A percentile compares a stretch with the other conserved stretches of the same genome.
Conservation (phyloP, 2,113 vertebrate genomes). For the Aix galericulata region DNA sequence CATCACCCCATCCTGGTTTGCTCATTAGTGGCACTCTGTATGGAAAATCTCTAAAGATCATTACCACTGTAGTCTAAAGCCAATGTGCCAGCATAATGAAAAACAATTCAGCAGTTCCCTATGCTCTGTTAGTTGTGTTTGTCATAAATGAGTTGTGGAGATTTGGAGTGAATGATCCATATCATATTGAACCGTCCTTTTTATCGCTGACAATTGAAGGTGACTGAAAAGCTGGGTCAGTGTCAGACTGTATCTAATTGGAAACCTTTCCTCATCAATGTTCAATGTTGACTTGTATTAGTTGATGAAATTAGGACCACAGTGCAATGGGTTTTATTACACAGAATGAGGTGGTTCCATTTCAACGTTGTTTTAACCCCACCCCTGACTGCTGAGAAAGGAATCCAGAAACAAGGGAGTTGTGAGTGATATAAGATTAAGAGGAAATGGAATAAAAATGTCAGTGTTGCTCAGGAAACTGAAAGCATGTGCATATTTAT, state of each 20-base stretch:
- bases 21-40: slow-evolving; percentile 81
- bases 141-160: slow-evolving; percentile 88
- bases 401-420: slow-evolving; percentile 30
- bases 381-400: slow-evolving; percentile 31
- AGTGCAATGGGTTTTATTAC: slow-evolving; percentile 76
- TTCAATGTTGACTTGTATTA: slow-evolving; percentile 77
- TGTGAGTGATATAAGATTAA: slow-evolving; percentile 45
- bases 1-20: slow-evolving; percentile 41
- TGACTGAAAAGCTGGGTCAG: slow-evolving; percentile 82
- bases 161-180: slow-evolving; percentile 87
- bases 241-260: slow-evolving; percentile 79
- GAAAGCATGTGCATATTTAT: slow-evolving; percentile 72
- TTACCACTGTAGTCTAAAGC: slow-evolving; percentile 81
- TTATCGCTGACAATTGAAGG: slow-evolving; percentile 86
- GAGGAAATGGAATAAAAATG: slow-evolving; percentile 69
- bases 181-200: slow-evolving; percentile 84
- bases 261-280: slow-evolving; percentile 81
- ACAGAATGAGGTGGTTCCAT: slow-evolving; percentile 63
- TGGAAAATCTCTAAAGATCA: slow-evolving; percentile 84
- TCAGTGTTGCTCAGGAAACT: slow-evolving; percentile 63
- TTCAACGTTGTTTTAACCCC: slow-evolving; percentile 71
- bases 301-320: slow-evolving; percentile 79
- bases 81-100: slow-evolving; percentile 86
- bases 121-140: slow-evolving; percentile 86
- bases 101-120: slow-evolving; percentile 84